These are phyloP conservation scores for Sebastes dallii DNA, from an alignment of 2,797 vertebrate genomes.

Conservation along the genomic window DNA sequence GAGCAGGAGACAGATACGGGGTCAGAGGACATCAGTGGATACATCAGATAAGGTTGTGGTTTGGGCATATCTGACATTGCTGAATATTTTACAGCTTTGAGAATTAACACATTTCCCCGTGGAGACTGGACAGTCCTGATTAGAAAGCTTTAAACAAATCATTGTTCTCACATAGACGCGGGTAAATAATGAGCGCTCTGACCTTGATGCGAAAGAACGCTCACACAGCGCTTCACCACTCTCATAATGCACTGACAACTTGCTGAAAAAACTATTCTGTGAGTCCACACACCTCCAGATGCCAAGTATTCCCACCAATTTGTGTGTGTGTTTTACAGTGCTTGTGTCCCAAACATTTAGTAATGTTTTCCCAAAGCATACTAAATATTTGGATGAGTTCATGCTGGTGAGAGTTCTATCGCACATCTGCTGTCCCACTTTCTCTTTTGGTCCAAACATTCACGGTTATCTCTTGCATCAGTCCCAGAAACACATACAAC, in stretches of 20 bases:
- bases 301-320: not conserved
- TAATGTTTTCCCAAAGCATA: conserved; percentile 24
- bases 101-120: not conserved
- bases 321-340: not conserved
- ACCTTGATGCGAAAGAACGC: conserved; percentile 10
- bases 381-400: conserved; percentile 58
- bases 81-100: not conserved
- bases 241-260: not conserved
- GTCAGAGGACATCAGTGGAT: not conserved
- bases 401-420: not conserved
- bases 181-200: conserved; percentile 24
- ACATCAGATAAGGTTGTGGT: not conserved
- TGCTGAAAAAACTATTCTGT: not conserved
- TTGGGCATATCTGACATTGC: not conserved
- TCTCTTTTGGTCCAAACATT: conserved; percentile 2
- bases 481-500: not conserved
- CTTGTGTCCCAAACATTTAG: conserved; percentile 44
- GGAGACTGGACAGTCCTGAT: conserved; percentile 12
- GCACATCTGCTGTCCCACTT: conserved; percentile 33
- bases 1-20: not conserved
- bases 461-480: not conserved
- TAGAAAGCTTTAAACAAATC: conserved; percentile 23
- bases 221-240: not conserved
- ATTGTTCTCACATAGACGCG: conserved; percentile 13
- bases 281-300: conserved; percentile 3